Percentiles rank a stretch among this genome's conserved stretches.
These are phyloP conservation scores for Chelon labrosus DNA, from an alignment of 2,797 vertebrate species.

Conservation along the genomic window DNA sequence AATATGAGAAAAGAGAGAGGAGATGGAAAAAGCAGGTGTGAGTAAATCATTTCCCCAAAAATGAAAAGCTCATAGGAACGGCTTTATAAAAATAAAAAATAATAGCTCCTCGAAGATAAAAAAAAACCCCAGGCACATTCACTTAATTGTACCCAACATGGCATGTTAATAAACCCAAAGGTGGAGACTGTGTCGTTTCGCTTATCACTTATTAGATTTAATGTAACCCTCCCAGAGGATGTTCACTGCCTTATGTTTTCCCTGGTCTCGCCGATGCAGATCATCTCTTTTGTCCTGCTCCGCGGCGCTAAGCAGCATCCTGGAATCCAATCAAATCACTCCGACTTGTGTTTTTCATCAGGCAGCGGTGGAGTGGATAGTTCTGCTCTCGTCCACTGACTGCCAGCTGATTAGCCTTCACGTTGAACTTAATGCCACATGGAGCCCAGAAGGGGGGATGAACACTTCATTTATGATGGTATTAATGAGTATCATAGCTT, in stretches of 20 bases:
- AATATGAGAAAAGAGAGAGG: conserved; percentile 9
- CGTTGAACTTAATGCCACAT: conserved; percentile 6
- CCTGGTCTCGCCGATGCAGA: conserved; percentile 20
- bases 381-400: conserved; percentile 20
- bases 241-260: conserved; percentile 27
- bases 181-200: conserved; percentile 18
- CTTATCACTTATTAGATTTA: conserved; percentile 37
- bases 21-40: conserved; percentile 17
- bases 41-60: conserved; percentile 24
- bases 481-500: no score
- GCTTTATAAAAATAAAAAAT: conserved; percentile 35
- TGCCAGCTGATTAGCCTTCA: conserved; percentile 43
- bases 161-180: conserved; percentile 38
- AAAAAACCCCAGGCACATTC: background rate
- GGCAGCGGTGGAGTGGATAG: conserved; percentile 14
- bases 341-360: conserved; percentile 24
- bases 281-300: conserved; percentile 35
- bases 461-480: conserved; percentile 6
- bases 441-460: background rate
- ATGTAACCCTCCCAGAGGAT: conserved; percentile 21
- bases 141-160: conserved; percentile 28
- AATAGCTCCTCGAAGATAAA: conserved; percentile 36
- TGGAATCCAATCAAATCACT: conserved; percentile 52
- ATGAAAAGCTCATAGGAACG: conserved; percentile 2
- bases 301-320: conserved; percentile 29